Evolutionary conservation across 2,113 vertebrate genomes (phyloP).

Genomic region (Butorides virescens): DNA sequence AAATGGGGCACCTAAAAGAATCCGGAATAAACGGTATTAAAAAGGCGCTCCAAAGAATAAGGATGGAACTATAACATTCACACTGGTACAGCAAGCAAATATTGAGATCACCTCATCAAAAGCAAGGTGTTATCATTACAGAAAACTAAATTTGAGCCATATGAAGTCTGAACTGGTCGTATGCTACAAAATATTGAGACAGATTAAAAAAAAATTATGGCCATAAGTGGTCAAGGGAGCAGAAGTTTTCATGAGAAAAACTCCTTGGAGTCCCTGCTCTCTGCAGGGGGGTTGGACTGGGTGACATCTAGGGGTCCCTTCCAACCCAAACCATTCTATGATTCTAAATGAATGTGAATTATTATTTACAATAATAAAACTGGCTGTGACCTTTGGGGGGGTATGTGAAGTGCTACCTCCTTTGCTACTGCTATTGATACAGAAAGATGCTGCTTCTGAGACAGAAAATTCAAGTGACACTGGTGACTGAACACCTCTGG

Average conservation of each 20-base stretch:
- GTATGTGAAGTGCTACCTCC: neutral
- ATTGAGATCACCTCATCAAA: neutral
- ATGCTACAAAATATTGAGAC: neutral
- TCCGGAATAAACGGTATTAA: neutral
- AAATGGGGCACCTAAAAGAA: neutral
- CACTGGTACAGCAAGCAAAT: neutral
- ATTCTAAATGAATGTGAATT: too few species aligned
- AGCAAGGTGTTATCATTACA: neutral
- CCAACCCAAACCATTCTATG: too few species aligned
- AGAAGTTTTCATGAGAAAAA: neutral
- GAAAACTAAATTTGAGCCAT: neutral
- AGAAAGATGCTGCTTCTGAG: neutral
- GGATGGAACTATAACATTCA: neutral
- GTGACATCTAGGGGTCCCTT: too few species aligned
- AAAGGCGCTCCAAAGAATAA: neutral
- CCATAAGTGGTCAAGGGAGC: neutral
- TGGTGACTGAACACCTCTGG: neutral
- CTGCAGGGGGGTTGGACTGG: too few species aligned
- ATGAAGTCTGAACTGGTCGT: neutral
- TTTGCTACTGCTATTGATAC: neutral
- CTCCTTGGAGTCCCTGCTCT: too few species aligned
- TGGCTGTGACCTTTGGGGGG: neutral
- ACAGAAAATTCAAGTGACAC: neutral
- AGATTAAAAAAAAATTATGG: neutral
- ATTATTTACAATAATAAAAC: neutral